phyloP scores from a whole-genome alignment of 2,113 vertebrate species.

The Silurus meridionalis region DNA sequence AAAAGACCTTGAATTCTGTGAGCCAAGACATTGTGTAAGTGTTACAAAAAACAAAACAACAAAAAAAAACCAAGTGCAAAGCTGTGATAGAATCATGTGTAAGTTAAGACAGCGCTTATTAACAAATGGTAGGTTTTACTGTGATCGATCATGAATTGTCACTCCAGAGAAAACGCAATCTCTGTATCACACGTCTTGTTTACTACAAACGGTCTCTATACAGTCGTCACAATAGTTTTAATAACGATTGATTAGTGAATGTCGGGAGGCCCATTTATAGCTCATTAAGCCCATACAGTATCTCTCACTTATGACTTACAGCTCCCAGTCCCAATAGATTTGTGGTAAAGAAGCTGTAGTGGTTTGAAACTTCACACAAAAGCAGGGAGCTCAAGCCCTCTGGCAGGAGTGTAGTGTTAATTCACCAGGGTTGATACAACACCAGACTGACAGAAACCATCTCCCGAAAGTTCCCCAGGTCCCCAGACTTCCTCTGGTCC shows the following conservation, averaged over 20 bases:
- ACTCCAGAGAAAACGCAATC: conserved; percentile 56
- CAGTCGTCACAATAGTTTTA: conserved; percentile 46
- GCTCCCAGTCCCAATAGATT: conserved; percentile 5
- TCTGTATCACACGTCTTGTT: conserved; percentile 54
- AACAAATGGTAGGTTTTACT: conserved; percentile 44
- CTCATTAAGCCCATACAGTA: background rate
- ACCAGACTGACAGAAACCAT: conserved; percentile 17
- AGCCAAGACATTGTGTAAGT: background rate
- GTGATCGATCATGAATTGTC: conserved; percentile 55
- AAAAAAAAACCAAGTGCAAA: conserved; percentile 17
- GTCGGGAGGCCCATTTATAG: conserved; percentile 8
- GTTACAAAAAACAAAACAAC: background rate
- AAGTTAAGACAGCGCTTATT: conserved; percentile 26
- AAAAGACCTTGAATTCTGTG: background rate
- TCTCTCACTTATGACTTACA: background rate
- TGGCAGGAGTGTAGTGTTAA: conserved; percentile 6
- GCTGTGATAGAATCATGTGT: conserved; percentile 14
- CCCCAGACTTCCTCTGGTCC: conserved; percentile 11
- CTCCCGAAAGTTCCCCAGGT: background rate
- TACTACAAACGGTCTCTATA: conserved; percentile 45
- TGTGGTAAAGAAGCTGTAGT: conserved; percentile 25
- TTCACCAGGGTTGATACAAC: conserved; percentile 7
- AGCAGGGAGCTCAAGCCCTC: conserved; percentile 6
- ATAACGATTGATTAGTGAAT: conserved; percentile 52
- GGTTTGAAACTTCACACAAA: background rate